Evolutionary conservation across 2,888 invertebrate species (phyloP).

Genomic region (Endomychus coccineus): DNA sequence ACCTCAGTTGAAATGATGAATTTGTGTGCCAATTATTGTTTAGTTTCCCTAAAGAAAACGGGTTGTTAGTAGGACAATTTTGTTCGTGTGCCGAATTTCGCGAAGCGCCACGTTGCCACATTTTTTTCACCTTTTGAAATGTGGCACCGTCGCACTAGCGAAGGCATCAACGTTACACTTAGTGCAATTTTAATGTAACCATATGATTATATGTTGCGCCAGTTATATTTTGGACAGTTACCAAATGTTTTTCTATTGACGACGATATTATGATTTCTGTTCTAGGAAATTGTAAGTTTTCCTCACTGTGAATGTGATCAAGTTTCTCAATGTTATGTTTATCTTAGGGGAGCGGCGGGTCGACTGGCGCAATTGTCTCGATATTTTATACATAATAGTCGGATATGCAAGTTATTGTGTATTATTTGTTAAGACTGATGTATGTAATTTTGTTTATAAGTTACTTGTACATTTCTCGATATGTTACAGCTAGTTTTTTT

Average conservation of each 20-base stretch:
- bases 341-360: too few species aligned
- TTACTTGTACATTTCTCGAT: constrained; percentile 19
- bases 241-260: constrained; percentile 28
- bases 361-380: too few species aligned
- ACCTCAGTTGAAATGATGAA: constrained; percentile 40
- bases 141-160: neutral
- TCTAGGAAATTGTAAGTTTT: constrained; percentile 21
- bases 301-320: constrained; percentile 25
- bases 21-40: constrained; percentile 34
- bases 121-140: neutral
- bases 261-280: constrained; percentile 27
- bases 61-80: constrained; percentile 14
- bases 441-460: constrained; percentile 27
- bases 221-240: constrained; percentile 23
- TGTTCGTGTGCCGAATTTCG: constrained; percentile 3
- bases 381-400: too few species aligned
- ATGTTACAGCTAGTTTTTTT: constrained; percentile 20
- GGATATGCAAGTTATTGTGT: constrained; percentile 27
- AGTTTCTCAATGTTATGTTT: constrained; percentile 7
- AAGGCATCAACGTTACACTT: constrained; percentile 5
- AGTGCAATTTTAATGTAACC: constrained; percentile 12
- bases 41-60: constrained; percentile 14
- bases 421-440: constrained; percentile 41
- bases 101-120: too few species aligned
- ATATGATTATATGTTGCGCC: constrained; percentile 3